Evolutionary conservation across 2,797 vertebrate genomes (phyloP).

Genomic region (Merluccius polli): DNA sequence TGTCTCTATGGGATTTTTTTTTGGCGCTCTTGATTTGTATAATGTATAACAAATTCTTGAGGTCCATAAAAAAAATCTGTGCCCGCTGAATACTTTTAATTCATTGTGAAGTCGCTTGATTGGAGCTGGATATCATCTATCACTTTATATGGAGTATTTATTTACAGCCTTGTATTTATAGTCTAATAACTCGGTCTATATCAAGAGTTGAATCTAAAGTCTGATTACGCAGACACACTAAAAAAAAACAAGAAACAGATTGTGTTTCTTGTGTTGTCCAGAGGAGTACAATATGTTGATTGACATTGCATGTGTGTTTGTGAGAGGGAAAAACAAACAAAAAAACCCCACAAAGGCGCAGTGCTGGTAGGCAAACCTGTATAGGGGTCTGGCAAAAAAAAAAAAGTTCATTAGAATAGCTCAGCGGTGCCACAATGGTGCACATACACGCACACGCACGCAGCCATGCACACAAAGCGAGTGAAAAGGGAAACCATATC

Average conservation of each 20-base stretch:
- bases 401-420: conserved; percentile 57
- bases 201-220: background rate
- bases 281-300: background rate
- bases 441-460: conserved; percentile 32
- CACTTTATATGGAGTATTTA: background rate
- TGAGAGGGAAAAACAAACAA: conserved; percentile 11
- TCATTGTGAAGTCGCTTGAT: background rate
- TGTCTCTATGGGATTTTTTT: conserved; percentile 20
- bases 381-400: conserved; percentile 31
- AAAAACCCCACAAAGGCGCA: conserved; percentile 35
- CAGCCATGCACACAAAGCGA: conserved; percentile 9
- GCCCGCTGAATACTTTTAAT: background rate
- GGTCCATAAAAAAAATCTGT: background rate
- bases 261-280: background rate
- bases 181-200: background rate
- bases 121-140: background rate
- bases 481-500: conserved; percentile 54
- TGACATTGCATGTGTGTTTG: background rate
- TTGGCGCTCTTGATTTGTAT: conserved; percentile 6
- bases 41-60: background rate
- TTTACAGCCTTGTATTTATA: background rate
- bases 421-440: background rate
- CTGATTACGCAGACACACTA: background rate
- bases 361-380: conserved; percentile 38
- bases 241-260: background rate